Conservation (phyloP, 2,113 vertebrate genomes). For the Carassius gibelio region DNA sequence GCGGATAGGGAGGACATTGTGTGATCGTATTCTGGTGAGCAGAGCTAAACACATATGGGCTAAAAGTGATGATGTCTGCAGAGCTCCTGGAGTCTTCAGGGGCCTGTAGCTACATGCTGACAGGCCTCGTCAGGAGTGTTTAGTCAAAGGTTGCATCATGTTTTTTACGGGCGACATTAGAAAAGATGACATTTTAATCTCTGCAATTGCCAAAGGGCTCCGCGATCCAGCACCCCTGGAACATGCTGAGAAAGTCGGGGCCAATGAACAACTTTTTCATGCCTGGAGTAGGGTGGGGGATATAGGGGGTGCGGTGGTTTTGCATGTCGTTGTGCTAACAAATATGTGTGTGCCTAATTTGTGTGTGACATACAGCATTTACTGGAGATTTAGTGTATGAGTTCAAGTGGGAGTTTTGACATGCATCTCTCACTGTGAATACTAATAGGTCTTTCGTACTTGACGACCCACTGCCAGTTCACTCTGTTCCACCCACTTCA, state of each 20-base stretch:
- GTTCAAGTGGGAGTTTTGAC: slow-evolving; percentile 19
- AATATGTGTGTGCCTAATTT: neutral
- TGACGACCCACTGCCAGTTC: neutral
- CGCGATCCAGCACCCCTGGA: neutral
- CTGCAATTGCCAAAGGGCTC: slow-evolving; percentile 64
- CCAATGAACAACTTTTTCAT: neutral
- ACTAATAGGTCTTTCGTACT: neutral
- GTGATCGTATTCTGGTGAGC: slow-evolving; percentile 17
- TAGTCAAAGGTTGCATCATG: slow-evolving; percentile 74
- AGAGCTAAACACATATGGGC: slow-evolving; percentile 41
- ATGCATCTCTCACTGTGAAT: neutral
- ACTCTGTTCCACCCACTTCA: neutral
- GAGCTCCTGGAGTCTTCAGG: slow-evolving; percentile 19
- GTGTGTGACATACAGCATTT: neutral
- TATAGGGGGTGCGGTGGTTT: no score
- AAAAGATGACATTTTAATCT: slow-evolving; percentile 73
- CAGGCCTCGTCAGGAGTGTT: slow-evolving; percentile 67
- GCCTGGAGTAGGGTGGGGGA: neutral
- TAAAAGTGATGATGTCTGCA: slow-evolving; percentile 46
- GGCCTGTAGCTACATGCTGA: slow-evolving; percentile 46
- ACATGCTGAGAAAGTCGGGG: slow-evolving; percentile 20
- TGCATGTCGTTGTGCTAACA: neutral
- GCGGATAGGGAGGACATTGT: neutral
- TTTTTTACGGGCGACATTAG: slow-evolving; percentile 68
- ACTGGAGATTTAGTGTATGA: neutral